Conservation (phyloP, 2,113 vertebrate species). For the Geococcyx californianus region DNA sequence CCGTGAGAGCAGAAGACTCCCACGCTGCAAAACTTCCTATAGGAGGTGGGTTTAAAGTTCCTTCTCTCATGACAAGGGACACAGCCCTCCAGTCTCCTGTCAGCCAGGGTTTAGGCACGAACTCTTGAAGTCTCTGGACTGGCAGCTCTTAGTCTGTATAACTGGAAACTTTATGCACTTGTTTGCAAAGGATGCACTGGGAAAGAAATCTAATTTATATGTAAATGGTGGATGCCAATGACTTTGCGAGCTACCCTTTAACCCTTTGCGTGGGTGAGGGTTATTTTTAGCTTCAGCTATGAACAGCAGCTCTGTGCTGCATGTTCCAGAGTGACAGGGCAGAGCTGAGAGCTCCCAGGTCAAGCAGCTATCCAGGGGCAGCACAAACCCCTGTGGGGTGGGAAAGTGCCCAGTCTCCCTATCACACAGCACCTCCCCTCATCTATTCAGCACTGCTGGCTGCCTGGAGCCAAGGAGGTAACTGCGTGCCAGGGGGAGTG, state of each 20-base stretch:
- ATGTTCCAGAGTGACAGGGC: neutral
- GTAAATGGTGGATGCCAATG: conserved; percentile 24
- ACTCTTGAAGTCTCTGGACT: neutral
- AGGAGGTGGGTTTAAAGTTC: neutral
- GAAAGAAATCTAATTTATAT: conserved; percentile 48
- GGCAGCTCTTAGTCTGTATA: neutral
- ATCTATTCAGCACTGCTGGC: neutral
- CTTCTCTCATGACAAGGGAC: neutral
- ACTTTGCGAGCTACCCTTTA: conserved; percentile 18
- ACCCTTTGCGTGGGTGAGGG: neutral
- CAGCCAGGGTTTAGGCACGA: neutral
- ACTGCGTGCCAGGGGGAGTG: neutral
- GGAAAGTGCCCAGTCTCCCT: neutral
- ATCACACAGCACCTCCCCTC: neutral
- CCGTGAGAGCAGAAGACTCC: neutral
- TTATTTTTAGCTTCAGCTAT: conserved; percentile 35
- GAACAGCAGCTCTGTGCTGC: conserved; percentile 15
- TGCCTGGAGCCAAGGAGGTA: neutral
- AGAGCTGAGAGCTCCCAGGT: neutral
- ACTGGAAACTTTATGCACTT: neutral
- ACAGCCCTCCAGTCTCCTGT: neutral
- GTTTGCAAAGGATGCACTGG: neutral
- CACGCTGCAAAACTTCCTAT: neutral
- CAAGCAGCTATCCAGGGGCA: neutral
- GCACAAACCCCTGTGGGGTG: neutral